phyloP scores from a whole-genome alignment of 2,888 invertebrate genomes.

The Clusia tigrina region DNA sequence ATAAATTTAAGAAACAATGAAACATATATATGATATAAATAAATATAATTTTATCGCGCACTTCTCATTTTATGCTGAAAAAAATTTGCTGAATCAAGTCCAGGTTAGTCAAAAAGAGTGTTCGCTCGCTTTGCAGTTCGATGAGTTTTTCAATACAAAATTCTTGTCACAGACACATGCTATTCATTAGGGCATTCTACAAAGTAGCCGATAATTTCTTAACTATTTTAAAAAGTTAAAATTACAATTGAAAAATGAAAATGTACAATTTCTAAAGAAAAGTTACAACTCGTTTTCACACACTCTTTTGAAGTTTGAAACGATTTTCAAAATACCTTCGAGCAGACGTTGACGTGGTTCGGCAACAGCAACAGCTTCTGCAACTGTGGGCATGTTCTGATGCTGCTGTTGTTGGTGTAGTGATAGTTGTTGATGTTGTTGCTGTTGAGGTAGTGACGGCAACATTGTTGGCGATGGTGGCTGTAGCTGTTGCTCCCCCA shows the following conservation, averaged over 20 bases:
- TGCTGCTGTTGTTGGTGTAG: conserved; percentile 45
- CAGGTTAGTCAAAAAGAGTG: conserved; percentile 53
- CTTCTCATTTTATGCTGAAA: background rate
- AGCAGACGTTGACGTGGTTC: conserved; percentile 64
- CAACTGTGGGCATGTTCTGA: conserved; percentile 49
- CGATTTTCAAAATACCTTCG: conserved; percentile 62
- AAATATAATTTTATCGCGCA: background rate
- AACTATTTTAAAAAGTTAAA: conserved; percentile 29
- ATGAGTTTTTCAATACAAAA: conserved; percentile 40
- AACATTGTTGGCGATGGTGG: conserved; percentile 36
- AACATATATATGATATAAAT: too few relatives aligned
- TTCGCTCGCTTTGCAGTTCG: conserved; percentile 52
- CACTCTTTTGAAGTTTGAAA: conserved; percentile 33
- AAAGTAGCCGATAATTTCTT: conserved; percentile 19
- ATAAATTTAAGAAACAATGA: too few relatives aligned
- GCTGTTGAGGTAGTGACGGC: conserved; percentile 41
- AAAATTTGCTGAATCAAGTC: conserved; percentile 28
- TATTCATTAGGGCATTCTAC: background rate
- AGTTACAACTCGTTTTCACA: conserved; percentile 11
- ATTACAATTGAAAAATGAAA: conserved; percentile 19
- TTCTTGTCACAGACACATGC: conserved; percentile 20
- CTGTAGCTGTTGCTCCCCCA: conserved; percentile 37
- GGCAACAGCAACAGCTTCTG: conserved; percentile 54
- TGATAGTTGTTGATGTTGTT: conserved; percentile 26
- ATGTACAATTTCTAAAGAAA: conserved; percentile 18